Evolutionary conservation across 2,797 vertebrate genomes (phyloP), one percentile per base, ranked within the genome.

Genomic region (Mallotus villosus): DNA sequence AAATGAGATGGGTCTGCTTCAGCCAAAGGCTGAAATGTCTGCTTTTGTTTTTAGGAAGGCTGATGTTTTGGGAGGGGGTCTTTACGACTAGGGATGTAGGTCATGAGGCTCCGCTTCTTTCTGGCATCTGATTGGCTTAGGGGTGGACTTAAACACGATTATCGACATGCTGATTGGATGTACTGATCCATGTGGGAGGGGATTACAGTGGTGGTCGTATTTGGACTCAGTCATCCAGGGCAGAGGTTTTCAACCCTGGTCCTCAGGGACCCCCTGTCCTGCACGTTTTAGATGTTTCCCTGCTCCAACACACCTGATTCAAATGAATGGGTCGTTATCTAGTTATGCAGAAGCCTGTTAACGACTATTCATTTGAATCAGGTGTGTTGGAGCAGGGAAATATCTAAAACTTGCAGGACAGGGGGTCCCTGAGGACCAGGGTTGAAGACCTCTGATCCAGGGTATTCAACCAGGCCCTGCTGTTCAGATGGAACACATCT

Each of bases 21-120:
- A 16, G 60, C 60, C 29, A 16, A n/a, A 62, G 16, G 60, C 24
- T n/a, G 21, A 37, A n/a, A 34, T 2, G 41, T 41, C 41, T 41
- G 41, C 11, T 22, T 63, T 63, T 34, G n/a, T 41, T 63, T n/a
- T 63, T n/a, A 22, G 19, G 32, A 11, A 34, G 34, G 32, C 16
- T 41, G 1, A 64, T 41, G 32, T 41, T 64, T 46, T 12, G 19
- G 32, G n/a, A 37, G n/a, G 61, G 25, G 65, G 68, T 75, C 59
- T 78, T 63, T 82, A 60, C 63, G 79, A 41, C 61, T n/a, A 49
- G 70, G 69, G 78, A 90, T 85, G 67, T 88, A 86, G 86, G 86
- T 90, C 88, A 59, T 46, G 27, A 59, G 71, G 51, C 57, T 76
- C 69, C 17, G 64, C 72, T 60, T 64, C 63, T 60, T 53, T 8